phyloP scores from a whole-genome alignment of 1,140 invertebrate genomes.

The Leucophenga varia region DNA sequence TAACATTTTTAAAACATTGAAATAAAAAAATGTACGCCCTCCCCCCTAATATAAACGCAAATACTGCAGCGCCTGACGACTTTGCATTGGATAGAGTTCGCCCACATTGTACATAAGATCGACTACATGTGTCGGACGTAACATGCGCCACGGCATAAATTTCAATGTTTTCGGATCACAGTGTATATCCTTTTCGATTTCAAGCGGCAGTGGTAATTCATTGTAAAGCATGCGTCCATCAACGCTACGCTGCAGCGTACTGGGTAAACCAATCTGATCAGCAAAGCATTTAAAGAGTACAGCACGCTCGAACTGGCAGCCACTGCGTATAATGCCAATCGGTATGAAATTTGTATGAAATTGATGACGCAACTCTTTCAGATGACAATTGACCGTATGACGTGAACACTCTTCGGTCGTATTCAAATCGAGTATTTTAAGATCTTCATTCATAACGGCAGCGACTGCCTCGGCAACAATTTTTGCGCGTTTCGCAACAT shows the following conservation, averaged over 20 bases:
- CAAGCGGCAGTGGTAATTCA: conserved; percentile 63
- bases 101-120: conserved; percentile 63
- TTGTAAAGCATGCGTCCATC: conserved; percentile 63
- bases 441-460: conserved; percentile 23
- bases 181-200: conserved; percentile 38
- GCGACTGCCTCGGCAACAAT: conserved; percentile 39
- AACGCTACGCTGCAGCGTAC: conserved; percentile 59
- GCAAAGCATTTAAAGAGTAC: conserved; percentile 69
- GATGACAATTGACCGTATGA: conserved; percentile 54
- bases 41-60: conserved; percentile 18
- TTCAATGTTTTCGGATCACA: conserved; percentile 45
- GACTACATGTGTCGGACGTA: conserved; percentile 64
- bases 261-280: conserved; percentile 64
- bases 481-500: conserved; percentile 35
- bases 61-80: conserved; percentile 51
- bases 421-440: conserved; percentile 37
- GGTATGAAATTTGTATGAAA: conserved; percentile 60
- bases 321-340: conserved; percentile 62
- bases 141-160: conserved; percentile 60
- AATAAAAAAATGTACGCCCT: not conserved
- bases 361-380: conserved; percentile 45
- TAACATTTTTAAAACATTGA: not conserved
- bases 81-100: conserved; percentile 57
- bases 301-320: conserved; percentile 64
- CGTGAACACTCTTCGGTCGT: conserved; percentile 52